Evolutionary conservation across 2,888 invertebrate species (phyloP).

Genomic region (Apocheima hispidaria): DNA sequence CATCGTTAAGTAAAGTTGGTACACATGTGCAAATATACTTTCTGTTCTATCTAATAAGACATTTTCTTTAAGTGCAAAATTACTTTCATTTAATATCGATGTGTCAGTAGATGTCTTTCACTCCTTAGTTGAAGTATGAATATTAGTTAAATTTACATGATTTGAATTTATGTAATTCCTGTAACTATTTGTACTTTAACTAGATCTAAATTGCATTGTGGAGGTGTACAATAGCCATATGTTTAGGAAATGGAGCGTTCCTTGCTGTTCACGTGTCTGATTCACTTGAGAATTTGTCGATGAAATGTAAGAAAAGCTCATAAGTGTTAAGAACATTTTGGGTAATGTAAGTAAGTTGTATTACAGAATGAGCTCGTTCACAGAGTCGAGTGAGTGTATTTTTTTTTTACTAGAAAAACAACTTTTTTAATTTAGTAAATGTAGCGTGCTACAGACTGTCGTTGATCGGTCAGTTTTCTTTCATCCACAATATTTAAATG

Average conservation of each 20-base stretch:
- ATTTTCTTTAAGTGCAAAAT: conserved; percentile 80
- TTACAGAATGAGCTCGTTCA: conserved; percentile 82
- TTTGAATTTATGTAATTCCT: conserved; percentile 82
- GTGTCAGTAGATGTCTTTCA: conserved; percentile 80
- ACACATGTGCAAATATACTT: conserved; percentile 77
- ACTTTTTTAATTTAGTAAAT: conserved; percentile 79
- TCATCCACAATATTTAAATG: conserved; percentile 84
- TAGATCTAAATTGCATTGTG: conserved; percentile 84
- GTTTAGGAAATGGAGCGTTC: conserved; percentile 82
- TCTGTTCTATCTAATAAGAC: conserved; percentile 78
- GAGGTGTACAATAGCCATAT: conserved; percentile 84
- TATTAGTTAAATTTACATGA: conserved; percentile 83
- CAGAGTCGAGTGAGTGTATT: conserved; percentile 80
- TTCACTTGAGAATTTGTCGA: conserved; percentile 76
- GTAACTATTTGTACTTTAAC: conserved; percentile 85
- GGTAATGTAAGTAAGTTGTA: conserved; percentile 82
- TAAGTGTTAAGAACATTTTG: conserved; percentile 83
- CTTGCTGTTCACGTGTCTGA: conserved; percentile 76
- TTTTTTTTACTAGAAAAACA: conserved; percentile 78
- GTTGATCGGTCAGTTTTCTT: conserved; percentile 83
- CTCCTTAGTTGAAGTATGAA: conserved; percentile 78
- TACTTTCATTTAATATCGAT: conserved; percentile 75
- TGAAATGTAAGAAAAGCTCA: conserved; percentile 81
- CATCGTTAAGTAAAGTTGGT: conserved; percentile 73
- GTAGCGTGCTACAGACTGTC: conserved; percentile 83